phyloP scores from a whole-genome alignment of 2,888 invertebrate species.

The Micoletzkya japonica region DNA sequence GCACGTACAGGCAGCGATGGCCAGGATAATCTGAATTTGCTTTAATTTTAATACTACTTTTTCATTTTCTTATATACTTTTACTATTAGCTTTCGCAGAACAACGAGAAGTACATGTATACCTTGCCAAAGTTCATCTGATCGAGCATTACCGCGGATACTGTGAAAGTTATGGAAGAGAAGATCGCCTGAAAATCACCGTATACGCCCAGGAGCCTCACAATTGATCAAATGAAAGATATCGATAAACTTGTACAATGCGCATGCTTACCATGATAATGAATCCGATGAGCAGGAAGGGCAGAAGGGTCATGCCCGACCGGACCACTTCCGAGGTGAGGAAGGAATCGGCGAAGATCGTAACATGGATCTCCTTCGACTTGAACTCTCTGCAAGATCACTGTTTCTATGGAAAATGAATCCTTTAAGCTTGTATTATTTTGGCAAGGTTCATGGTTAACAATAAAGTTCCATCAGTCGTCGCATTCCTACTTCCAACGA shows the following conservation, averaged over 20 bases:
- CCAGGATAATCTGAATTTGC: constrained; percentile 54
- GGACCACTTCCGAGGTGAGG: constrained; percentile 57
- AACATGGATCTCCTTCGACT: constrained; percentile 36
- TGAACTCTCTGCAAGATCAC: constrained; percentile 43
- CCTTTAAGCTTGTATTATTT: background rate
- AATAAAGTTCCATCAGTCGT: too few relatives aligned
- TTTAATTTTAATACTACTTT: too few relatives aligned
- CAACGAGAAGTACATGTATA: background rate
- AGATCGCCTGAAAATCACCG: constrained; percentile 37
- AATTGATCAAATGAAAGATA: too few relatives aligned
- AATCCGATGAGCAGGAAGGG: constrained; percentile 61
- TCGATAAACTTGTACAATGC: background rate
- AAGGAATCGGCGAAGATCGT: constrained; percentile 54
- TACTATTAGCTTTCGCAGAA: background rate
- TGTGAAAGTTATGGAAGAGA: constrained; percentile 55
- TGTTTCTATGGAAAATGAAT: background rate
- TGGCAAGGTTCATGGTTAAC: too few relatives aligned
- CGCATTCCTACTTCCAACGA: too few relatives aligned
- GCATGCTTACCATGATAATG: constrained; percentile 54
- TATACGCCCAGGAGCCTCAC: too few relatives aligned
- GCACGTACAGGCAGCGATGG: constrained; percentile 54
- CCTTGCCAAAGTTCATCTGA: constrained; percentile 54
- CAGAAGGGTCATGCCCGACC: constrained; percentile 51
- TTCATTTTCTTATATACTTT: too few relatives aligned
- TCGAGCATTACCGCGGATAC: constrained; percentile 49